Percentiles rank a stretch among this genome's conserved stretches.
phyloP scores from a whole-genome alignment of 2,113 vertebrate species.

The Vulpes vulpes region DNA sequence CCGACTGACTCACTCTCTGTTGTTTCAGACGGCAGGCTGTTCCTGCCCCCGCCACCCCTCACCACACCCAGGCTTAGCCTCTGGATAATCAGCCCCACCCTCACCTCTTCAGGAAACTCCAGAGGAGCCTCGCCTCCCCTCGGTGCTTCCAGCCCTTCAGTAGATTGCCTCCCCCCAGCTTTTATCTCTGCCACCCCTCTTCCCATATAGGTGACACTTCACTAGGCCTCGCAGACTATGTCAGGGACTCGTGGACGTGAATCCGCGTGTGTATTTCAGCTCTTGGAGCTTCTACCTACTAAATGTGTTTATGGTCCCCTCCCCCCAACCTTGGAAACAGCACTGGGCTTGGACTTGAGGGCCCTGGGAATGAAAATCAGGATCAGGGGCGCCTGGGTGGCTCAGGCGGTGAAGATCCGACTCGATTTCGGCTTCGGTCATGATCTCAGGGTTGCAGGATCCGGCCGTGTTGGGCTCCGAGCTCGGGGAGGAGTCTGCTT shows the following conservation, averaged over 20 bases:
- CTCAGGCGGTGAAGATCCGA: background rate
- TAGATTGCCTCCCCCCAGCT: background rate
- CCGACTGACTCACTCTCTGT: constrained; percentile 26
- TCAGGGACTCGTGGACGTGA: background rate
- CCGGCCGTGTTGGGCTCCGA: background rate
- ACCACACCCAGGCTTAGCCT: background rate
- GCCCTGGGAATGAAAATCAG: background rate
- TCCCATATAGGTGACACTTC: background rate
- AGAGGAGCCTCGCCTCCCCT: background rate
- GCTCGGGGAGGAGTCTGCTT: background rate
- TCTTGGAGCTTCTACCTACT: background rate
- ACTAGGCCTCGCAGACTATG: background rate
- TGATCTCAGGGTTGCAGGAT: background rate
- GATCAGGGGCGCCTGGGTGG: background rate
- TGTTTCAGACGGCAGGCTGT: constrained; percentile 51
- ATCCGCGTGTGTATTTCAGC: background rate
- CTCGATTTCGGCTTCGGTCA: background rate
- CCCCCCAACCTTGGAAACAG: background rate
- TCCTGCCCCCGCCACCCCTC: background rate
- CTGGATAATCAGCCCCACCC: background rate
- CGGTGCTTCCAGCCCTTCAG: background rate
- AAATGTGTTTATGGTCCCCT: background rate
- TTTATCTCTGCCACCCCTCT: background rate
- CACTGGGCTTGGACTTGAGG: background rate
- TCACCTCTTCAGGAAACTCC: background rate